Evolutionary conservation across 1,140 invertebrate species (phyloP), one percentile per base, ranked within the genome.

Genomic region (Halictus rubicundus): DNA sequence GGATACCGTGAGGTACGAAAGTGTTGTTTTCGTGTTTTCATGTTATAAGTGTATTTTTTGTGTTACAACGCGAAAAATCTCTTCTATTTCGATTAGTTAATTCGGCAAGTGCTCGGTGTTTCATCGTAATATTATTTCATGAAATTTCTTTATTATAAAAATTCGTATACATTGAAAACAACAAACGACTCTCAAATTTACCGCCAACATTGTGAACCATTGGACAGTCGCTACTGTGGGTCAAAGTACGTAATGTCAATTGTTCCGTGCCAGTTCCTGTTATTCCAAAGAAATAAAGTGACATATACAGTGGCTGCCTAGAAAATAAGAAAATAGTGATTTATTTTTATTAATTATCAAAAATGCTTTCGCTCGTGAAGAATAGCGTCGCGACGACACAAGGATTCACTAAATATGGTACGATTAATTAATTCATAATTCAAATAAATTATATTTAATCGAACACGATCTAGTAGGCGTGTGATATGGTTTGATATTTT

Each of bases 351-450:
- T 52, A 14, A 72, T 54, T 39, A n/a, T 12, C 60, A 74, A 57
- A 81, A 19, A 86, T 86, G 84, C 4, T 76, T 3, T 66, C 71
- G 32, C 19, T 79, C 8, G 5, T 71, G n/a, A 74, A 69, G 57
- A 82, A 49, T 72, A 73, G 42, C 16, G n/a, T 65, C 4, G 12
- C 21, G 12, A 25, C 25, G 3, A 82, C 60, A n/a, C 72, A 76
- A 54, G 68, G 83, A 63, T 25, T 79, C 42, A 19, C 25, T 61
- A 85, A 85, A 63, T 76, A 79, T 57, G 84, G 84, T 86, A 86
- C 2, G 73, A 21, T 32, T 10, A 66, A 27, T 74, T n/a, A 68
- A 57, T 49, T 60, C 42, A 23, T 60, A 39, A 10, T 61, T 27
- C 60, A 39, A 69, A 54, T 16, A 3, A 42, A 27, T 65, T 8